phyloP scores from a whole-genome alignment of 2,113 vertebrate genomes.

The Trichechus manatus region DNA sequence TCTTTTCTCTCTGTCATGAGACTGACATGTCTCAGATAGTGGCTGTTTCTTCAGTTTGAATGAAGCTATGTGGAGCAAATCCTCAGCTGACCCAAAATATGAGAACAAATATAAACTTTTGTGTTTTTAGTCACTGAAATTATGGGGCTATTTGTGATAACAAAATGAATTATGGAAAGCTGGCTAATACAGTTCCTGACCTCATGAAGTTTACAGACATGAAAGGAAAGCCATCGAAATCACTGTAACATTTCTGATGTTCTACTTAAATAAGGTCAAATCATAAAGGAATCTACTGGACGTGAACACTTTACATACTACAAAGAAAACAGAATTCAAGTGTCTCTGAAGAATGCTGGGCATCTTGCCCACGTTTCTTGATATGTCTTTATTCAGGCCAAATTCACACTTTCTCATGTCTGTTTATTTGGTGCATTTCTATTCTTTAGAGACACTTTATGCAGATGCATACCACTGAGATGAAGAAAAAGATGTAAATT shows the following conservation, averaged over 20 bases:
- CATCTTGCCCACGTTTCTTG: slow-evolving; percentile 59
- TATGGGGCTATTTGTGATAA: slow-evolving; percentile 16
- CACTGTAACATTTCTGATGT: slow-evolving; percentile 1
- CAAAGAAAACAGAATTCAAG: slow-evolving; percentile 69
- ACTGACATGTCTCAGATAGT: background rate
- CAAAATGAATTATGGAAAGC: background rate
- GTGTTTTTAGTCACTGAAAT: background rate
- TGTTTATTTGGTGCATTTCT: slow-evolving; percentile 73
- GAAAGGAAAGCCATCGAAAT: slow-evolving; percentile 22
- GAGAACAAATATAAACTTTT: background rate
- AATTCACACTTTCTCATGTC: slow-evolving; percentile 72
- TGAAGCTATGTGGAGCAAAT: background rate
- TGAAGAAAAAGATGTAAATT: slow-evolving; percentile 68
- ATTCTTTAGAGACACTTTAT: slow-evolving; percentile 64
- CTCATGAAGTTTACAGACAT: background rate
- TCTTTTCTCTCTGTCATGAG: background rate
- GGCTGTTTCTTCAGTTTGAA: background rate
- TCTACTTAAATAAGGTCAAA: slow-evolving; percentile 68
- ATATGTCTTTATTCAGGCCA: slow-evolving; percentile 66
- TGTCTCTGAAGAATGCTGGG: slow-evolving; percentile 70
- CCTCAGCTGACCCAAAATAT: background rate
- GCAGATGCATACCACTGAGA: slow-evolving; percentile 44
- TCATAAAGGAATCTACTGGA: slow-evolving; percentile 40
- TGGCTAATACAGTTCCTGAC: background rate
- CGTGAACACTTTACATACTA: slow-evolving; percentile 34